Evolutionary conservation across 2,113 vertebrate genomes (phyloP).

Genomic region (Psittacula cyanocephala): DNA sequence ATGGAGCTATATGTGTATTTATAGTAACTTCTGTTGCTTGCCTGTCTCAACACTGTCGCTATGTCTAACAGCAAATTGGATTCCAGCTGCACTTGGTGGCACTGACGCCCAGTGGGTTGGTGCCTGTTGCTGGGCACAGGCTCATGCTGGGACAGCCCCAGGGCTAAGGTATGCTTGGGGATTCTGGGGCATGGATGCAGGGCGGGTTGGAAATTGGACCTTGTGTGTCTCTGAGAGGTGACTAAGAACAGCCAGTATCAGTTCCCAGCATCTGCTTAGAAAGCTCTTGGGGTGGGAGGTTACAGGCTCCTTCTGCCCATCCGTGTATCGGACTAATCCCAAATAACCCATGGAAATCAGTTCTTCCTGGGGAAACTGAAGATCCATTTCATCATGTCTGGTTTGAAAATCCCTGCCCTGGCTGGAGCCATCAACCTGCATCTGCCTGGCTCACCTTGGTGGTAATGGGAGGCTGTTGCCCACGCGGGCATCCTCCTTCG

Average conservation of each 20-base stretch:
- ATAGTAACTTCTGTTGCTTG: neutral
- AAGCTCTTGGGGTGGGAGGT: neutral
- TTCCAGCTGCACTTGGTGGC: neutral
- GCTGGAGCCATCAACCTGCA: neutral
- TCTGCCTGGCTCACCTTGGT: neutral
- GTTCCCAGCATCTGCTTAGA: neutral
- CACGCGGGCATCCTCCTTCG: accelerated
- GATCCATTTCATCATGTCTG: neutral
- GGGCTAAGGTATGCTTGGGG: neutral
- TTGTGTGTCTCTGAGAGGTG: neutral
- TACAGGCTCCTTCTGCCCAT: neutral
- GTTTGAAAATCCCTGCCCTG: neutral
- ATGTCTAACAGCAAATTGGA: neutral
- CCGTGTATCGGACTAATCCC: neutral
- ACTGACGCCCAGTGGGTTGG: neutral
- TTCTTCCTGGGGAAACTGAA: neutral
- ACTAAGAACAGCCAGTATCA: neutral
- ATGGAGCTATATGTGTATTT: neutral
- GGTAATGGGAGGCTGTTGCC: neutral
- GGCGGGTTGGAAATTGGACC: neutral
- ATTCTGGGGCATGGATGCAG: neutral
- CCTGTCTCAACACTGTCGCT: neutral
- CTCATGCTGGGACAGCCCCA: neutral
- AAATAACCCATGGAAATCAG: neutral
- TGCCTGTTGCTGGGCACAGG: neutral